A percentile compares a stretch with the other conserved stretches of the same genome.
Evolutionary conservation across 2,113 vertebrate species (phyloP).

Genomic region (Pseudolaguvia tuberculata): DNA sequence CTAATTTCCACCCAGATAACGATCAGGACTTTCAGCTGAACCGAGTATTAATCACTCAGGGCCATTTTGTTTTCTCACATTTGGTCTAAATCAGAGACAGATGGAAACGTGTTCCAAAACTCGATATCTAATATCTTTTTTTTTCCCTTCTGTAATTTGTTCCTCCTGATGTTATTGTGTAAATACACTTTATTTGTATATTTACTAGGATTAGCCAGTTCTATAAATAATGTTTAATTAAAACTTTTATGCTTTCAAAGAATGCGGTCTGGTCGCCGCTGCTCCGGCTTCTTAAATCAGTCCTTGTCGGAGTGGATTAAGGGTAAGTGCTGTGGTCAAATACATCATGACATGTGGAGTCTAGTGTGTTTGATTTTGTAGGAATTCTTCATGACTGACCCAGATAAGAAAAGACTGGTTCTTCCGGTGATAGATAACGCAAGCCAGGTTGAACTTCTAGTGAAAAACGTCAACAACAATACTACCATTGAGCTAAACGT

Average conservation of each 20-base stretch:
- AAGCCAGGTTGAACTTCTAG: background rate
- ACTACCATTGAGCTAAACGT: no score
- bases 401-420: conserved; percentile 39
- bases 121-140: background rate
- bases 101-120: conserved; percentile 16
- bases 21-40: conserved; percentile 26
- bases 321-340: conserved; percentile 53
- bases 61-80: conserved; percentile 31
- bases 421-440: background rate
- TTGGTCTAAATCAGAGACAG: conserved; percentile 31
- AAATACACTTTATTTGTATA: background rate
- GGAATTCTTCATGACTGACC: conserved; percentile 66
- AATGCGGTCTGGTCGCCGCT: background rate
- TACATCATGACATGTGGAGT: conserved; percentile 58
- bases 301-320: conserved; percentile 63
- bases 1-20: conserved; percentile 36
- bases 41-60: conserved; percentile 38
- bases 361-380: conserved; percentile 56
- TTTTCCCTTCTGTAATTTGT: no score
- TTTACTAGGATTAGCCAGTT: background rate
- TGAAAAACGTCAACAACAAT: no score
- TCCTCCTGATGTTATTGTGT: background rate
- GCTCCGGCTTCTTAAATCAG: conserved; percentile 4
- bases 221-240: background rate
- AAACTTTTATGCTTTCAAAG: background rate